Evolutionary conservation across 2,888 invertebrate genomes (phyloP), one percentile per base, ranked within the genome.

Genomic region (Trimorus sp.): DNA sequence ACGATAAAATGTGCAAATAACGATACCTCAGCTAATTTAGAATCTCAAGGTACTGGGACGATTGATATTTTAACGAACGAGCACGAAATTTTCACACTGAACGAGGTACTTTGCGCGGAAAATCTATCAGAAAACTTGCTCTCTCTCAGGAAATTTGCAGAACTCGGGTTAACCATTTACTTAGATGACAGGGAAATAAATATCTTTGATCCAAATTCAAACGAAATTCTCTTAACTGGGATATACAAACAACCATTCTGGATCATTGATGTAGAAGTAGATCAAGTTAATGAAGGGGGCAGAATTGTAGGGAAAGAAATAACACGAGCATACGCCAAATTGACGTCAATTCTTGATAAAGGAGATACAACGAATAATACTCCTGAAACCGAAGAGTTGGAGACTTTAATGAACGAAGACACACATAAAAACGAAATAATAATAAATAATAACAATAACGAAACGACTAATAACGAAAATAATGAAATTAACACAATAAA

Each of bases 1-100:
- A 71, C 40, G 58, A 86, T 84, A 45, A 84, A 78, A 59, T 82
- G 84, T 56, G 85, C 84, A 4, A 86, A 86, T 76, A 84, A 83
- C 73, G 75, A 84, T 63, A 16, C 68, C 14, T 42, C 40, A 15
- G 85, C 85, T 1, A 81, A 85, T 79, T 83, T 85, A 56, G 74
- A 53, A 74, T 78, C 81, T 54, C 83, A 84, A 54, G 85, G 86
- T 74, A 82, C 16, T 38, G 85, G 84, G 16, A 79, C 60, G 36
- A 15, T 82, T 36, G n/a, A 65, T 12, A 16, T 65, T 15, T 9
- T 36, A 37, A 58, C 14, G 12, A 38, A 54, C 74, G 6, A 37
- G 1, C 37, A 59, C 14, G n/a, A 59, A 38, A 38, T 11, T 59
- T 59, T 59, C 38, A 36, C 16, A 26, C 16, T 59, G 36, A 16